Conservation (phyloP, 2,797 vertebrate species). For the Enteromius thamalakanensis region DNA sequence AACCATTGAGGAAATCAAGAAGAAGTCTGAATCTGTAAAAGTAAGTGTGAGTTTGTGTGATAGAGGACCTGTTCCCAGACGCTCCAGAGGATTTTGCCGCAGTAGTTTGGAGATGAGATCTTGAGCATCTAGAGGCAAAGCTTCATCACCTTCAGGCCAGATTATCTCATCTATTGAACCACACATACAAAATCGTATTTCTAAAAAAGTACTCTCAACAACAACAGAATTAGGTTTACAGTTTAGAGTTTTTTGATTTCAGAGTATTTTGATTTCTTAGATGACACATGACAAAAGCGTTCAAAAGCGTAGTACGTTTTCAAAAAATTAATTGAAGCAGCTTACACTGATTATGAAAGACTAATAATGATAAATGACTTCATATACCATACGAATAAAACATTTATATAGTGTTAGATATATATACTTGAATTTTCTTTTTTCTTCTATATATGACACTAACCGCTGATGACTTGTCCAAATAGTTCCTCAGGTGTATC, state of each 20-base stretch:
- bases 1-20: conserved; percentile 5
- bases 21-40: neutral
- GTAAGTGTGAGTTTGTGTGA: neutral
- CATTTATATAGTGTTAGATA: neutral
- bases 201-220: conserved; percentile 25
- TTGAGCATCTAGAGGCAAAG: conserved; percentile 90
- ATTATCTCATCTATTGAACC: conserved; percentile 87
- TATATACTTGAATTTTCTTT: neutral
- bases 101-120: conserved; percentile 93
- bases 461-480: conserved; percentile 97
- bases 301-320: neutral
- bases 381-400: neutral
- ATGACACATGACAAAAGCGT: neutral
- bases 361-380: neutral
- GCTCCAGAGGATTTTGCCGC: conserved; percentile 90
- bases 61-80: conserved; percentile 88
- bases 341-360: neutral
- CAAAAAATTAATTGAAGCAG: neutral
- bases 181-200: conserved; percentile 37
- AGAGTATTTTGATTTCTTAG: neutral
- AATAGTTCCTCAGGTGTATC: conserved; percentile 97
- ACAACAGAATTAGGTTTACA: neutral
- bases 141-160: conserved; percentile 95
- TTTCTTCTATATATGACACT: conserved; percentile 58
- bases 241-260: neutral